phyloP scores from a whole-genome alignment of 2,113 vertebrate genomes.

The Agelaius tricolor region DNA sequence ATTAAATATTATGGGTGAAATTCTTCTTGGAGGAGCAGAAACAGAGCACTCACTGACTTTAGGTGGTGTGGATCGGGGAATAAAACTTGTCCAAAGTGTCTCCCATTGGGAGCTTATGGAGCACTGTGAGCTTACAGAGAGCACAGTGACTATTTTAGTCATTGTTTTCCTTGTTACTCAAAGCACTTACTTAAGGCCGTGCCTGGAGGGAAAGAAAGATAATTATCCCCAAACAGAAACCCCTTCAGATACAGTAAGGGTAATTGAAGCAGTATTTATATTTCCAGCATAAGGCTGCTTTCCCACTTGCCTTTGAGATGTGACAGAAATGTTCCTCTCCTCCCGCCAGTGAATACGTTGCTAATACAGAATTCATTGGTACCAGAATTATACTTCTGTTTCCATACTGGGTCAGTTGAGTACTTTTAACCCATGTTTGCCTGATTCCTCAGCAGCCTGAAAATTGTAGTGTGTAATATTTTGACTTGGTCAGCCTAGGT shows the following conservation, averaged over 20 bases:
- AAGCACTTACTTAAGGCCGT: constrained; percentile 29
- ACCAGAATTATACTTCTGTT: constrained; percentile 20
- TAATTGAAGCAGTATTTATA: constrained; percentile 27
- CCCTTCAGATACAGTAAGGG: background rate
- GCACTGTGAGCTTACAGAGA: background rate
- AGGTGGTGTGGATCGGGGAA: background rate
- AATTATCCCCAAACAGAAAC: constrained; percentile 35
- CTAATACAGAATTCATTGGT: constrained; percentile 11
- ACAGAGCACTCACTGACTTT: background rate
- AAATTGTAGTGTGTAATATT: background rate
- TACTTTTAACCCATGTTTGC: background rate
- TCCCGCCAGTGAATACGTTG: background rate
- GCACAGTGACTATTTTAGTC: background rate
- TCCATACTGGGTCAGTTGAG: background rate
- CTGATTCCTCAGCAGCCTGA: background rate
- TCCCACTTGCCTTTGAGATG: constrained; percentile 30
- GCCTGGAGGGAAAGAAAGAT: constrained; percentile 23
- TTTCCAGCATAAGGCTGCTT: constrained; percentile 38
- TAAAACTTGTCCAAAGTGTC: background rate
- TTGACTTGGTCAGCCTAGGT: background rate
- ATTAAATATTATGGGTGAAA: background rate
- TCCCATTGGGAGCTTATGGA: background rate
- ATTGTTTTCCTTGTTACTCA: constrained; percentile 35
- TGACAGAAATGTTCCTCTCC: constrained; percentile 49
- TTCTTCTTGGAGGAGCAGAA: background rate